Evolutionary conservation across 2,113 vertebrate genomes (phyloP), one percentile per base, ranked within the genome.

Genomic region (Nannobrachium achirus): DNA sequence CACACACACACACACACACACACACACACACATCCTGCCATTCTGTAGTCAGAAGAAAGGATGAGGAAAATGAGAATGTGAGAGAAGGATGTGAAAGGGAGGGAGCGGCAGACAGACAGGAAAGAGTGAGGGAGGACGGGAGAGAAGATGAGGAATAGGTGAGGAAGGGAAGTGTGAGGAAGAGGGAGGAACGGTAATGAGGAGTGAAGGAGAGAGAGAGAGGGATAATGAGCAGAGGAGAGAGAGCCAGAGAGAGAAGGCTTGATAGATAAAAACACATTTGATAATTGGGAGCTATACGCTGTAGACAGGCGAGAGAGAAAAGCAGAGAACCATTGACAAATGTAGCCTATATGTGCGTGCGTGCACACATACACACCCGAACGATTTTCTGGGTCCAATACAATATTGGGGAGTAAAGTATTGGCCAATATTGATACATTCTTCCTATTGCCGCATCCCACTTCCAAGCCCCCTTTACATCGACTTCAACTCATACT

Each of bases 261-360:
- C 40, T 20, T 44, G 7, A 40, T 56, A 33, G 1, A 33, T 33
- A 33, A 33, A 33, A 44, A 44, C 8, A 41, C 50, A 62, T 51
- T 18, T 44, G 53, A 46, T 20, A 66, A 67, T 61, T 51, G 13
- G 19, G 45, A 45, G 61, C 13, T 57, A 40, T 57, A 48, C 1
- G 8, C 46, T 59, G 9, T 60, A 58, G 25, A 68, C 14, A 13
- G 48, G 33, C 20, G 20, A 73, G 50, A 45, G 13, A 14, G 18
- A 25, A 25, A 25, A 25, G 4, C 25, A 25, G 25, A 25, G 25
- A 25, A 25, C 2, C 25, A 25, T 25, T 25, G 4, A 25, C 25
- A 25, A 25, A 25, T 25, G n/a, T n/a, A n/a, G n/a, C n/a, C n/a
- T n/a, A n/a, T n/a, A n/a, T n/a, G n/a, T n/a, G n/a, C n/a, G n/a